Conservation (phyloP, 2,888 invertebrate species). For the Dolichomitus sp. region DNA sequence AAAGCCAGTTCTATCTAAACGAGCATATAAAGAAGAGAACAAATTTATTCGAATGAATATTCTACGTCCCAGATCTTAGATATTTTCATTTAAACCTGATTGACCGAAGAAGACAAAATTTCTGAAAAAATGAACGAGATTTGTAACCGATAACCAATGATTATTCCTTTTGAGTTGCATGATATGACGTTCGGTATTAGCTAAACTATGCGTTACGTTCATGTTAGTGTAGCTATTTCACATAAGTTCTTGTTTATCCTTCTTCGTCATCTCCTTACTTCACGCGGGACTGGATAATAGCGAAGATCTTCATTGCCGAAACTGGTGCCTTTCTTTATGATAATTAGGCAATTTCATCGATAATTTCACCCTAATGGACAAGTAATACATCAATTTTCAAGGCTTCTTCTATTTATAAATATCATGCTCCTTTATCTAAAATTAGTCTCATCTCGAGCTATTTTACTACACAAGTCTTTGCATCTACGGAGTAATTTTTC, state of each 20-base stretch:
- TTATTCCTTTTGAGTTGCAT: not conserved
- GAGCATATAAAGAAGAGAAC: not conserved
- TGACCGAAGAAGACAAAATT: not conserved
- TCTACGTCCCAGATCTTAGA: not conserved
- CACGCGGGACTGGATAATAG: too few relatives aligned
- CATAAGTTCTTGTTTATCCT: too few relatives aligned
- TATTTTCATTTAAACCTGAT: not conserved
- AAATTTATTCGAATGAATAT: constrained; percentile 1
- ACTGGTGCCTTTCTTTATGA: not conserved
- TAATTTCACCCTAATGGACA: not conserved
- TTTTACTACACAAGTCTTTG: not conserved
- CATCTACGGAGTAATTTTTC: too few relatives aligned
- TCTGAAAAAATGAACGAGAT: not conserved
- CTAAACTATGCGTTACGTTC: not conserved
- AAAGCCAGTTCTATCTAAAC: not conserved
- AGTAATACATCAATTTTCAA: too few relatives aligned
- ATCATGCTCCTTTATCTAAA: not conserved
- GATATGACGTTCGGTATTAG: not conserved
- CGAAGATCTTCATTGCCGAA: too few relatives aligned
- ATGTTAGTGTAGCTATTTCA: too few relatives aligned
- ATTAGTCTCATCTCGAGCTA: not conserved
- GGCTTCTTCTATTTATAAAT: not conserved
- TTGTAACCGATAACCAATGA: not conserved
- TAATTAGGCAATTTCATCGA: not conserved
- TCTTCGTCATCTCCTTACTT: too few relatives aligned